Conservation (phyloP, 2,888 invertebrate species). For the Orthosia gracilis region DNA sequence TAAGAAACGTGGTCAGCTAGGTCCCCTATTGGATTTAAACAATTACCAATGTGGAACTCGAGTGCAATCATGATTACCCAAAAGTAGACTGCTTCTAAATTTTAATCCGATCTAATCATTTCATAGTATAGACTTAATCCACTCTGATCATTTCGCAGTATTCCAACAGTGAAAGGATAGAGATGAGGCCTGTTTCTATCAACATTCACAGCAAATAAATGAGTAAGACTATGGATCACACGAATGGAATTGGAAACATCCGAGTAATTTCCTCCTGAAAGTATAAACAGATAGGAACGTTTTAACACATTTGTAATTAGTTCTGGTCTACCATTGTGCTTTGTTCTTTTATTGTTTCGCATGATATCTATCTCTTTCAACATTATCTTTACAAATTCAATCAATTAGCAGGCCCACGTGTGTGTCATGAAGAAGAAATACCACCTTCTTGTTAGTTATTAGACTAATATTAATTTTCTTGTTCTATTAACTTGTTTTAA, state of each 20-base stretch:
- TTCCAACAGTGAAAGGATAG: too few species aligned
- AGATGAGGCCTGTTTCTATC: background rate
- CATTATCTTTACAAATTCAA: slow-evolving; percentile 24
- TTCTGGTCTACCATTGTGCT: slow-evolving; percentile 16
- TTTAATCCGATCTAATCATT: background rate
- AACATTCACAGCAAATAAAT: slow-evolving; percentile 2
- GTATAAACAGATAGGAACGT: slow-evolving; percentile 12
- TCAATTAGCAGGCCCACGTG: slow-evolving; percentile 26
- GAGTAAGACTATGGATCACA: slow-evolving; percentile 6
- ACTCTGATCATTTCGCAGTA: background rate
- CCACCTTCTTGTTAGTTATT: background rate
- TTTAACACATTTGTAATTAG: slow-evolving; percentile 25
- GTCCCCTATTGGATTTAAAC: background rate
- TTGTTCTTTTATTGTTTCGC: slow-evolving; percentile 41
- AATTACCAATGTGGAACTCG: background rate
- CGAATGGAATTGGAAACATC: slow-evolving; percentile 22
- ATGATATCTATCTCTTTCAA: slow-evolving; percentile 26
- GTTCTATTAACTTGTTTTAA: slow-evolving; percentile 19
- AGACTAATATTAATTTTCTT: slow-evolving; percentile 9
- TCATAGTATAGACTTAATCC: background rate
- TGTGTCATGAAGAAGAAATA: background rate
- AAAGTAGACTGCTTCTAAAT: background rate
- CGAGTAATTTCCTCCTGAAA: slow-evolving; percentile 29
- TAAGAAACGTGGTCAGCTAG: too few species aligned
- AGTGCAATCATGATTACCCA: background rate